Base-by-base conservation (phyloP, 2,113 vertebrate genomes). In the Pseudonaja textilis region DNA sequence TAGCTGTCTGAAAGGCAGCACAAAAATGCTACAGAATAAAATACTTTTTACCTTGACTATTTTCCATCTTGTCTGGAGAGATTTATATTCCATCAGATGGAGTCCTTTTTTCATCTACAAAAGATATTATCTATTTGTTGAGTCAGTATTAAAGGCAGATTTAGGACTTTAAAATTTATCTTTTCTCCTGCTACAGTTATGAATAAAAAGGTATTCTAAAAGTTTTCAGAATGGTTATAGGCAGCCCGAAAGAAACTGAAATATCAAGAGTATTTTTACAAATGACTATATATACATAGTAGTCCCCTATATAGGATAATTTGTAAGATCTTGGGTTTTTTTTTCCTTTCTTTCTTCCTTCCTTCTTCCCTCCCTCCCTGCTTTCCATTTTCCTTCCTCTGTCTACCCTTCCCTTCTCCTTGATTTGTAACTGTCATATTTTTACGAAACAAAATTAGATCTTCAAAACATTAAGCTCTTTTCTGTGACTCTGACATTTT, bases 71-170 rank as follows among this genome's bases (percentile, higher is more conserved):
- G 92, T 14, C 34, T 85, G 3, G 34, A 69, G 59, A 95, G 87
- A 93, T 90, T 92, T 92, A 91, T 89, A 20, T 2, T 64, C 7
- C n/a, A 29, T 18, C 90, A 93, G 92, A 64, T 47, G 91, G 90
- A 34, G 29, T 59, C 18, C 18, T 52, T 91, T 92, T 94, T 87
- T 94, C 47, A 93, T 59, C 54, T 93, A 64, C 11, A 89, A 56
- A 93, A 26, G 5, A 5, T 61, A 74, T 45, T 92, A 39, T 16
- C 88, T 92, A 88, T 34, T 87, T 39, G 90, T 95, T 61, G 93
- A 86, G 20, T 34, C 85, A 89, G 85, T 18, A 85, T 87, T 87
- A 92, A 61, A 95, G 81, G 5, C 12, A 92, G 59, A 93, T 85
- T 11, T 61, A 23, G 85, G 45, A 89, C 87, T 91, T 92, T 86